phyloP scores from a whole-genome alignment of 2,113 vertebrate species.

The Sigmodon hispidus region DNA sequence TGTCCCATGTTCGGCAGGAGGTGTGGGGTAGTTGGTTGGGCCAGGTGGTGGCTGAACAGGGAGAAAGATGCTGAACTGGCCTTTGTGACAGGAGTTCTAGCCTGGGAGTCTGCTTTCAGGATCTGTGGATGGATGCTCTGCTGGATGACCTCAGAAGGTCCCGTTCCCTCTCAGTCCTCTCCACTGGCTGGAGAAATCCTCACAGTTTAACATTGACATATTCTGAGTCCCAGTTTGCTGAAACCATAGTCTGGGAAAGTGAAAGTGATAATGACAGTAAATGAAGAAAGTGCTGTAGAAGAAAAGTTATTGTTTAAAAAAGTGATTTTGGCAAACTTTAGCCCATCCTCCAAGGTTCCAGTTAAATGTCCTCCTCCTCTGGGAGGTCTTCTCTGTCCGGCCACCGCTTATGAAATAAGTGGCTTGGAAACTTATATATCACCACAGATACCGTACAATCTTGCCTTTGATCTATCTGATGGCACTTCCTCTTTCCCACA shows the following conservation, averaged over 20 bases:
- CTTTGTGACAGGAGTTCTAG: background rate
- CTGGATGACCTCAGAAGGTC: constrained; percentile 33
- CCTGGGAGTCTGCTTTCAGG: background rate
- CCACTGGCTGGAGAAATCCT: constrained; percentile 10
- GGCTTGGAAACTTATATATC: too few species aligned
- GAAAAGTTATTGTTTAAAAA: background rate
- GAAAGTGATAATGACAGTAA: background rate
- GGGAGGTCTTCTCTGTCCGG: background rate
- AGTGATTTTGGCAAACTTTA: constrained; percentile 30
- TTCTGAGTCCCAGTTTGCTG: background rate
- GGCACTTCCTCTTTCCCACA: background rate
- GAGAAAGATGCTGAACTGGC: background rate
- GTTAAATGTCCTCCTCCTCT: background rate
- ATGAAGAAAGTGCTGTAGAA: background rate
- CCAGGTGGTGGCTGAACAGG: constrained; percentile 15
- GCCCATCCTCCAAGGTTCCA: background rate
- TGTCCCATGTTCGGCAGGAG: constrained; percentile 7
- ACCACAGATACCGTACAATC: background rate
- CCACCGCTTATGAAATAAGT: too few species aligned
- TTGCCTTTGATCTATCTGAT: background rate
- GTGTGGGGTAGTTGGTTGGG: constrained; percentile 55
- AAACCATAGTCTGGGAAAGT: background rate
- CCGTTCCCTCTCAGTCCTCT: background rate
- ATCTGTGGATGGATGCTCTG: background rate
- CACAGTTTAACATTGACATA: background rate